phyloP scores from a whole-genome alignment of 2,888 invertebrate genomes.

The Melolontha melolontha region DNA sequence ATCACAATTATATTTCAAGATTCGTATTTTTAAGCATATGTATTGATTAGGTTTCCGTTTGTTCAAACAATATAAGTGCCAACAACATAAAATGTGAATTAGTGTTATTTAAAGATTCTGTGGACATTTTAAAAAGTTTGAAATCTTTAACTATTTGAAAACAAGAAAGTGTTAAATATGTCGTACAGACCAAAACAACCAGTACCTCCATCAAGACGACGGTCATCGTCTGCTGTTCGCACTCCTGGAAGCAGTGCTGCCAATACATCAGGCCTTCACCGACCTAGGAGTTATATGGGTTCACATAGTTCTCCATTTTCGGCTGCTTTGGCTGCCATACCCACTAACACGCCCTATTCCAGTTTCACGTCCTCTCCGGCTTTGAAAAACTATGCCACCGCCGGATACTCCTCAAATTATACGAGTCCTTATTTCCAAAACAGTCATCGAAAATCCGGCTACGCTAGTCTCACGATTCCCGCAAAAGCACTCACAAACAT shows the following conservation, averaged over 20 bases:
- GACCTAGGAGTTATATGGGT: constrained; percentile 51
- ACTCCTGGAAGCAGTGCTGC: constrained; percentile 45
- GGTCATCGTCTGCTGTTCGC: constrained; percentile 61
- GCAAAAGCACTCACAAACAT: constrained; percentile 70
- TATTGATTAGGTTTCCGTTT: no score
- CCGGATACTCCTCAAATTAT: constrained; percentile 57
- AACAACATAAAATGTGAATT: no score
- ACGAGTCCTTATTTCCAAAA: constrained; percentile 66
- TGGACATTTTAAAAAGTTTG: no score
- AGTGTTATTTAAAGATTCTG: no score
- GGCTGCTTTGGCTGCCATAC: constrained; percentile 42
- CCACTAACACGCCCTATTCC: constrained; percentile 58
- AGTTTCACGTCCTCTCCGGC: constrained; percentile 52
- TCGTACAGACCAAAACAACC: constrained; percentile 59
- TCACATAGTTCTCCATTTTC: constrained; percentile 41
- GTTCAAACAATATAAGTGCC: no score
- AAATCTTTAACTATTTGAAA: no score
- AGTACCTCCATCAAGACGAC: constrained; percentile 56
- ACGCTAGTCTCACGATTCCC: constrained; percentile 77
- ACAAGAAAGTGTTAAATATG: constrained; percentile 45
- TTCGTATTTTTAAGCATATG: no score
- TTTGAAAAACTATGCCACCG: constrained; percentile 40
- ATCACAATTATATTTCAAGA: no score
- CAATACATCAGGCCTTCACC: constrained; percentile 46
- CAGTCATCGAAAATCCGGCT: constrained; percentile 71